Percentiles rank a stretch among this genome's conserved stretches.
These are phyloP conservation scores for Pavo muticus DNA, from an alignment of 2,113 vertebrate genomes.

Conservation along the genomic window DNA sequence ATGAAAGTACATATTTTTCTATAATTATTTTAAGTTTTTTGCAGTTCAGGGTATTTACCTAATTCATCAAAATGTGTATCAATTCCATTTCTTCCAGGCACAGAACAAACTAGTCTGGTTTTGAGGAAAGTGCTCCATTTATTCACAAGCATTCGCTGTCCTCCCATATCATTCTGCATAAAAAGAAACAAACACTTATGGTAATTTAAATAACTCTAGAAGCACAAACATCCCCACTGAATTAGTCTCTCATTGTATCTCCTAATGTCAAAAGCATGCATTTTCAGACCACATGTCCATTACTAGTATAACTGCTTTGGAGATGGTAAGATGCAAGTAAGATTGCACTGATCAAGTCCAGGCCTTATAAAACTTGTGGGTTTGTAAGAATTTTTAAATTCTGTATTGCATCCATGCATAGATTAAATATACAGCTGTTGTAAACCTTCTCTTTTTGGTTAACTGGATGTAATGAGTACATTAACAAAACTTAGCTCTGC, in stretches of 20 bases:
- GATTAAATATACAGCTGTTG: background rate
- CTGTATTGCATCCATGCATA: background rate
- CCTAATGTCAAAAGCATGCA: background rate
- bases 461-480: background rate
- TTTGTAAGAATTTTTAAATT: constrained; percentile 38
- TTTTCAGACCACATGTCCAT: constrained; percentile 16
- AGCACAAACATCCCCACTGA: constrained; percentile 25
- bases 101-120: constrained; percentile 92
- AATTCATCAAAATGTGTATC: constrained; percentile 96
- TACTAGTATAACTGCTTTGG: background rate
- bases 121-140: constrained; percentile 97
- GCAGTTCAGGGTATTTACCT: constrained; percentile 77
- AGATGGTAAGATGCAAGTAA: constrained; percentile 2
- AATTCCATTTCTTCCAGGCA: constrained; percentile 91
- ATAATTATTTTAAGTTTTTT: background rate
- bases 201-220: constrained; percentile 35
- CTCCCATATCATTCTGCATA: constrained; percentile 92
- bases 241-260: background rate
- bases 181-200: constrained; percentile 13
- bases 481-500: background rate
- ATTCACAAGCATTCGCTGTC: constrained; percentile 93
- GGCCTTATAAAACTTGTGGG: constrained; percentile 12
- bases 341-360: constrained; percentile 20
- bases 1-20: background rate
- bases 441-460: constrained; percentile 2